Base-by-base conservation (phyloP, 1,140 invertebrate genomes). In the Dolichoris vasculosae region DNA sequence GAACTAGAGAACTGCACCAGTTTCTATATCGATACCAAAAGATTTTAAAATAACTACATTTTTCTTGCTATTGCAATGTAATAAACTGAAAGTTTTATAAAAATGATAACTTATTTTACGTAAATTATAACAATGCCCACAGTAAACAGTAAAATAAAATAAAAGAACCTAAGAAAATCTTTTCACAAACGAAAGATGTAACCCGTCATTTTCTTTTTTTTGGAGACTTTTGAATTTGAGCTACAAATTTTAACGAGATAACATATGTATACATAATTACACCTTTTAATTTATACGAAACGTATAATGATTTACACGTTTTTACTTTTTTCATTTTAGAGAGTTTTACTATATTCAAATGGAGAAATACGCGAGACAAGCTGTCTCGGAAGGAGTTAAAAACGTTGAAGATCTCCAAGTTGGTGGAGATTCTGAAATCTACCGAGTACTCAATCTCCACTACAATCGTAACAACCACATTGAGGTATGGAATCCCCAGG, bases 321-420 rank as follows among this genome's bases (percentile, higher is more conserved):
- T 26, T 35, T 30, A 46, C 77, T 86, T 86, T 87, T 89, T 4
- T 35, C 20, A 2, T 96, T 96, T 71, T 96, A 99, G 99, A 94
- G 99, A 99, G 94, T 99, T 99, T 95, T 99, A 99, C 95, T 99
- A 99, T 95, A 99, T 99, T 92, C 99, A 99, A 95, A 99, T 99
- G 98, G 99, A 99, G 95, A 99, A 99, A 94, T 99, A 99, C 94
- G 98, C 99, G 82, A 95, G 99, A 89, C 98, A 99, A 94, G 97
- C 98, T 48, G 96, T 99, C 88, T 98, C 97, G 87, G 99, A 99
- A 94, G 99, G 99, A 76, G 95, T 99, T 87, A 98, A 99, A 93
- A 96, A 96, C 90, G 95, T 96, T 40, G 98, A 99, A 86, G 98
- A 99, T 90, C 95, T 99, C 64, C 96, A 97, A 90, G 98, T 99